Percentiles rank a stretch among this genome's conserved stretches.
These are phyloP conservation scores for Pachyrhynchus sulphureomaculatus DNA, from an alignment of 1,140 invertebrate genomes.

Conservation along the genomic window DNA sequence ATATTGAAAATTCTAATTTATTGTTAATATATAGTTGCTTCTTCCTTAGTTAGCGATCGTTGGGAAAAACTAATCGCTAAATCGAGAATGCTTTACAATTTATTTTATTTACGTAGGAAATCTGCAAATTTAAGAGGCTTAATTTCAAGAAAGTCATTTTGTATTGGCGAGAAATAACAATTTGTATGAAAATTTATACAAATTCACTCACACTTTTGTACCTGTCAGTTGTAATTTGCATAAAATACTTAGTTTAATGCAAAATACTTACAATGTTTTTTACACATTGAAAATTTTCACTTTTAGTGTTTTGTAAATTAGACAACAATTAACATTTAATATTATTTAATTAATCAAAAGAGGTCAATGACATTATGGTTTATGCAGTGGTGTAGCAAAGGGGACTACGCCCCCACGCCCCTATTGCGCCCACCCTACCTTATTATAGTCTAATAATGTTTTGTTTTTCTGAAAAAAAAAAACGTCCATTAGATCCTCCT, in stretches of 20 bases:
- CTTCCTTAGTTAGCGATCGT: neutral
- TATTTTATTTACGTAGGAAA: conserved; percentile 1
- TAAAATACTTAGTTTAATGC: too few relatives aligned
- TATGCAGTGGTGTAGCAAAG: too few relatives aligned
- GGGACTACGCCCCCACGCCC: too few relatives aligned
- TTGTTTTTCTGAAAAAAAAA: too few relatives aligned
- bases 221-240: neutral
- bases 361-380: too few relatives aligned
- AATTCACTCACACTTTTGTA: conserved; percentile 9
- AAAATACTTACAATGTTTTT: too few relatives aligned
- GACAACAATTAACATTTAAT: too few relatives aligned
- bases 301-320: neutral
- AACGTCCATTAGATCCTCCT: too few relatives aligned
- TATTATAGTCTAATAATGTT: too few relatives aligned
- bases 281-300: neutral
- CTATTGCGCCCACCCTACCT: too few relatives aligned
- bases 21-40: conserved; percentile 1
- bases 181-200: conserved; percentile 13
- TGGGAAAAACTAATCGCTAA: neutral
- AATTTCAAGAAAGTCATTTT: neutral
- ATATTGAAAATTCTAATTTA: conserved; percentile 18
- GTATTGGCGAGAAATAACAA: conserved; percentile 1
- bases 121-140: conserved; percentile 1
- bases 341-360: too few relatives aligned
- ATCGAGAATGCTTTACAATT: conserved; percentile 10